phyloP scores from a whole-genome alignment of 2,113 vertebrate species.

The Apaloderma vittatum region DNA sequence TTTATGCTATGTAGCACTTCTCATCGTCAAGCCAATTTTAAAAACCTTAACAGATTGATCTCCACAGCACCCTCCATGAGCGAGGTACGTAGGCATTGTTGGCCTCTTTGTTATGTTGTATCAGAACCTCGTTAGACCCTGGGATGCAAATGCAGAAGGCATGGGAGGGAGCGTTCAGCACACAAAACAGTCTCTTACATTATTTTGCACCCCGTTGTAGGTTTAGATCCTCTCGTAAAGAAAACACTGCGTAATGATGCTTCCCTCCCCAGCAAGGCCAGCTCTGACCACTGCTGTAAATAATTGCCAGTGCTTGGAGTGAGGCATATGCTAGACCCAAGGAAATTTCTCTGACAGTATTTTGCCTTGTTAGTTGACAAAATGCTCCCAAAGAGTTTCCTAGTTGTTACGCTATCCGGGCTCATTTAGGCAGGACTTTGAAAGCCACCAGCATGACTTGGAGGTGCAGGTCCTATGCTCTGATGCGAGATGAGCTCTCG shows the following conservation, averaged over 20 bases:
- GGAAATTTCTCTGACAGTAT: background rate
- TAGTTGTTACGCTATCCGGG: background rate
- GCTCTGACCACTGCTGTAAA: background rate
- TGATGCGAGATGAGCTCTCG: rapidly evolving
- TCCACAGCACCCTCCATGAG: background rate
- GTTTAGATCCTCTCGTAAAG: background rate
- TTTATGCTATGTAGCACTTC: background rate
- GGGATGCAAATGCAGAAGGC: background rate
- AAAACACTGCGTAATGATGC: background rate
- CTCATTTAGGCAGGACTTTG: background rate
- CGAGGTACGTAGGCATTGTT: background rate
- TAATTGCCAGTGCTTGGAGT: background rate
- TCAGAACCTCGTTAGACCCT: conserved; percentile 21
- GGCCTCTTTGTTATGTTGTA: background rate
- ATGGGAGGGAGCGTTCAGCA: background rate
- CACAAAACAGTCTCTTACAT: background rate
- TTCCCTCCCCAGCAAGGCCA: background rate
- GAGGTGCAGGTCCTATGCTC: background rate
- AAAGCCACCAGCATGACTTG: background rate
- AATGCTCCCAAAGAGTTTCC: background rate
- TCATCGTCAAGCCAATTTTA: background rate
- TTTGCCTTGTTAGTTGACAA: background rate
- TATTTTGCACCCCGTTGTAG: background rate
- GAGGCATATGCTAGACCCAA: background rate
- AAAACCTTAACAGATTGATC: background rate